Percentiles rank a stretch among this genome's conserved stretches.
These are phyloP conservation scores for Phataginus tricuspis DNA, from an alignment of 2,797 vertebrate genomes.

Conservation along the genomic window DNA sequence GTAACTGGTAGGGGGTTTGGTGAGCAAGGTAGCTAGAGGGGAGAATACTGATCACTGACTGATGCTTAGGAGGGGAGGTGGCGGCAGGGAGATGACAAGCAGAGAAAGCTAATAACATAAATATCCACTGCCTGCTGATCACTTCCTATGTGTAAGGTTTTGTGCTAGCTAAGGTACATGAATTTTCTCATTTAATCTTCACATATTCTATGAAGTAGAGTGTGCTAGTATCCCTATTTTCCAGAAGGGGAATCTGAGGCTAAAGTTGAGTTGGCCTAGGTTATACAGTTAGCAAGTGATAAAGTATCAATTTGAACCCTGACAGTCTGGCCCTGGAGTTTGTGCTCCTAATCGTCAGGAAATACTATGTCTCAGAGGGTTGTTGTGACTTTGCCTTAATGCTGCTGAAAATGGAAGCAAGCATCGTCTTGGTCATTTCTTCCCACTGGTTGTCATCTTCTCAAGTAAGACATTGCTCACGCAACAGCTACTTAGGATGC, in stretches of 20 bases:
- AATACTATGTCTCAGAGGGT: not conserved
- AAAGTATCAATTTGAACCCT: not conserved
- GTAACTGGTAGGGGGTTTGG: fast-evolving
- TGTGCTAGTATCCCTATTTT: not conserved
- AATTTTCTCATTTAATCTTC: not conserved
- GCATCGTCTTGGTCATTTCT: not conserved
- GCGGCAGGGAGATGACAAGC: not conserved
- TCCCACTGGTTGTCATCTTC: not conserved
- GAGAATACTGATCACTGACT: not conserved
- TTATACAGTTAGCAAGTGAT: not conserved
- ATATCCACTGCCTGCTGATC: not conserved
- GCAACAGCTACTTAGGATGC: not conserved
- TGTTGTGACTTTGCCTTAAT: conserved; percentile 4
- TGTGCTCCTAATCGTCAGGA: not conserved
- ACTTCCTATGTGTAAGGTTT: not conserved
- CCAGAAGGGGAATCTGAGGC: not conserved
- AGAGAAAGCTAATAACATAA: not conserved
- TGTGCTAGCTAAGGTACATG: not conserved
- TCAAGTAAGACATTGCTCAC: conserved; percentile 34
- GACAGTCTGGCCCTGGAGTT: not conserved
- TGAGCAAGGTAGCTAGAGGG: not conserved
- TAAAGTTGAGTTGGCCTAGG: not conserved
- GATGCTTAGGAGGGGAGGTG: not conserved
- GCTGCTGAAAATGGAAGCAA: not conserved
- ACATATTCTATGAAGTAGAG: not conserved